These are phyloP conservation scores for Camelus bactrianus DNA, from an alignment of 2,113 vertebrate genomes.

Conservation along the genomic window DNA sequence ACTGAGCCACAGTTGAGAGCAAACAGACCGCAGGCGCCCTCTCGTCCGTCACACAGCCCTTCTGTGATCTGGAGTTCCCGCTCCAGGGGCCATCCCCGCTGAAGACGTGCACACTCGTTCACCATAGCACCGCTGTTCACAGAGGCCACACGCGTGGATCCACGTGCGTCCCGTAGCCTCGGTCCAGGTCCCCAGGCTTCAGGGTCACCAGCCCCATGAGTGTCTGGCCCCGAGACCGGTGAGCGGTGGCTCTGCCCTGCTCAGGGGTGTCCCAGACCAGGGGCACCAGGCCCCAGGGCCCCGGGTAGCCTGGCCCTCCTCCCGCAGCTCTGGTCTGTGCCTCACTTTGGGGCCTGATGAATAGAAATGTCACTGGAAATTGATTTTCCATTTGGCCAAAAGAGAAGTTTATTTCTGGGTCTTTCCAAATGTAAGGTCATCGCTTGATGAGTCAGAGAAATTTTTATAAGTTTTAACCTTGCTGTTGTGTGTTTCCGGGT, in stretches of 20 bases:
- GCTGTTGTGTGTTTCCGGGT: neutral
- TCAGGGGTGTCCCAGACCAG: accelerated
- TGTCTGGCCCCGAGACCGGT: accelerated
- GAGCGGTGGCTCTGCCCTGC: accelerated
- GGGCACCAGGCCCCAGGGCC: accelerated
- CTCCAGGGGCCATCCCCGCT: accelerated
- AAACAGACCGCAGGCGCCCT: accelerated
- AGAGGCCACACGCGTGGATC: accelerated
- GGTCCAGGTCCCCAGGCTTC: accelerated
- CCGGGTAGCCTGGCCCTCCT: neutral
- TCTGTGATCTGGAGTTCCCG: accelerated
- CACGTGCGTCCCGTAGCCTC: accelerated
- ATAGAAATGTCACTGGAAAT: slow-evolving; percentile 52
- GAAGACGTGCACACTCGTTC: accelerated
- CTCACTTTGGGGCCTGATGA: neutral
- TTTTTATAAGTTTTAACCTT: neutral
- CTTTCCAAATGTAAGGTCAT: slow-evolving; percentile 54
- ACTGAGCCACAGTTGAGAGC: neutral
- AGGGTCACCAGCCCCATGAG: accelerated
- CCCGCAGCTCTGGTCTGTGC: neutral
- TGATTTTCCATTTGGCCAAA: slow-evolving; percentile 63
- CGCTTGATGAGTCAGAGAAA: neutral
- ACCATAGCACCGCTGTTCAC: neutral
- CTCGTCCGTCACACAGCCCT: accelerated
- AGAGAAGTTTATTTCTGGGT: slow-evolving; percentile 39